These are phyloP conservation scores for Stomatorhinus walkeri DNA, from an alignment of 2,797 vertebrate species.

Conservation along the genomic window DNA sequence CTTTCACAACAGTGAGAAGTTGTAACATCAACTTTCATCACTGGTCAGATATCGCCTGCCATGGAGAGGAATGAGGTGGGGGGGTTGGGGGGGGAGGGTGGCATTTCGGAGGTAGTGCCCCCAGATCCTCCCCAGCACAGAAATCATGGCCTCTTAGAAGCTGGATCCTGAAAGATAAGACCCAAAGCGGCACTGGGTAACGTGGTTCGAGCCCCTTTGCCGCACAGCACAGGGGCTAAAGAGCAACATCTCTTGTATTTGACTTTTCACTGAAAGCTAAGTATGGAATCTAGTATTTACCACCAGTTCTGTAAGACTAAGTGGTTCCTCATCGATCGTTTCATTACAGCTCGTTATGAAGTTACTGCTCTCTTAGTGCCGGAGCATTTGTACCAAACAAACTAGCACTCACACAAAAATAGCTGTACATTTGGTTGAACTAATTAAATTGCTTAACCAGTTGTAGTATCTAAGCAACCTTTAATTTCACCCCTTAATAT, in stretches of 20 bases:
- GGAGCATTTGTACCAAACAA: neutral
- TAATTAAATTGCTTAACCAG: neutral
- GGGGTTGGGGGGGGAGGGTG: neutral
- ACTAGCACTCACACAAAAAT: neutral
- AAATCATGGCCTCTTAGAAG: neutral
- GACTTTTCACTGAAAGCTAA: neutral
- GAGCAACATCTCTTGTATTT: neutral
- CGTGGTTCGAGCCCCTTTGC: neutral
- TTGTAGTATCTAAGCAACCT: neutral
- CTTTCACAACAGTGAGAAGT: neutral
- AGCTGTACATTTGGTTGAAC: neutral
- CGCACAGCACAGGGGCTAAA: neutral
- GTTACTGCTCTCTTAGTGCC: neutral
- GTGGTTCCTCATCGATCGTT: neutral
- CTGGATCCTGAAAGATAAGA: neutral
- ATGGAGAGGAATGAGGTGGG: constrained; percentile 5
- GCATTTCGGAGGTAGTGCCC: neutral
- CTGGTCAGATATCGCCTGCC: neutral
- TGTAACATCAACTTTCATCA: neutral
- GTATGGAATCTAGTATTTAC: neutral
- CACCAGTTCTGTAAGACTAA: neutral
- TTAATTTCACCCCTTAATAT: neutral
- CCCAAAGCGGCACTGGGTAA: neutral
- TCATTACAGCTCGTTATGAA: neutral
- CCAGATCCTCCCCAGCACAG: neutral